These are phyloP conservation scores for Anneissia japonica DNA, from an alignment of 35 echinoderm and acorn worm genomes.

Conservation along the genomic window DNA sequence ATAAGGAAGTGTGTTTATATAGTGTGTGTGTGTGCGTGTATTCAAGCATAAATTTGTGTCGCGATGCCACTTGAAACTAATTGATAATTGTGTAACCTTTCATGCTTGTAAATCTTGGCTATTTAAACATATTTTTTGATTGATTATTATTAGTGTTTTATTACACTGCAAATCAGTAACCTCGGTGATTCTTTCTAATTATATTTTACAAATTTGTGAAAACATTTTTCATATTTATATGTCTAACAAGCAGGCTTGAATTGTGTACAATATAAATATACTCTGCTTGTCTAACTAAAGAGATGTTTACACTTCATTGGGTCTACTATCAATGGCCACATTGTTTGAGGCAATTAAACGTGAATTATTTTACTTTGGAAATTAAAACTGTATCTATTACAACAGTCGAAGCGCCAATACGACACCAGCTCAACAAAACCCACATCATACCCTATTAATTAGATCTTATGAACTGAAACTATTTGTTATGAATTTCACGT, in stretches of 20 bases:
- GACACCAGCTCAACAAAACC: background rate
- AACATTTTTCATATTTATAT: background rate
- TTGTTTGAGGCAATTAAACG: background rate
- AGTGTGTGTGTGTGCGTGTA: no score
- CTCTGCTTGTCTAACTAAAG: background rate
- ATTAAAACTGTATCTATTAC: constrained; percentile 2
- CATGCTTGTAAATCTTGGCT: background rate
- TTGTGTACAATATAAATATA: background rate
- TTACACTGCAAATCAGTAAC: background rate
- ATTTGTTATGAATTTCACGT: background rate
- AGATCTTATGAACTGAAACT: background rate
- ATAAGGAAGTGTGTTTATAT: no score
- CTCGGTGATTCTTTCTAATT: background rate
- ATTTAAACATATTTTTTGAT: background rate
- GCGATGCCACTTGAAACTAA: background rate
- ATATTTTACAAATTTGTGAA: background rate
- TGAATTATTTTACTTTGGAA: background rate
- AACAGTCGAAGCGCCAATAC: background rate
- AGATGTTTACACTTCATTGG: background rate
- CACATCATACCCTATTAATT: background rate
- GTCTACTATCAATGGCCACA: background rate
- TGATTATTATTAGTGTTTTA: background rate
- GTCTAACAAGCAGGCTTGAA: background rate
- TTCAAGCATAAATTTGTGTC: no score
- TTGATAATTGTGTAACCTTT: background rate